Evolutionary conservation across 2,797 vertebrate genomes (phyloP), one percentile per base, ranked within the genome.

Genomic region (Silurus aristotelis): DNA sequence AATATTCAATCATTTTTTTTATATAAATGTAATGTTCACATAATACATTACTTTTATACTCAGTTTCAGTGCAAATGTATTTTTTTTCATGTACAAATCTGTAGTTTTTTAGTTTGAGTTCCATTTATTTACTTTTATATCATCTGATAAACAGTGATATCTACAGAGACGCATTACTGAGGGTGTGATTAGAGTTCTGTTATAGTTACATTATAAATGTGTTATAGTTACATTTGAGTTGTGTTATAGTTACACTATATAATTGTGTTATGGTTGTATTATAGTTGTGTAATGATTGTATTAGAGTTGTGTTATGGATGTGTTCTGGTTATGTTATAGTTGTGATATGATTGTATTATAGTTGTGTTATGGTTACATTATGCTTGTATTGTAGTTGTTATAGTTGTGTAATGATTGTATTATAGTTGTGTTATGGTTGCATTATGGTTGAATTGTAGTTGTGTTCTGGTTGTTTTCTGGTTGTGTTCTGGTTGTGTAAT

Each of bases 391-490:
- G 3, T 38, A 38, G 31, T 38, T 38, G 31, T 38, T 38, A 38
- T 38, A 2, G 31, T 3, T 38, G 0, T 0, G 0, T 38, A 3
- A 2, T 38, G 31, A 0, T 38, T 2, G 31, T 38, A 3, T 38
- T 38, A 3, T 38, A 38, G 31, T 38, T 38, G 2, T 38, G 31
- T 38, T 38, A 2, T 38, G 2, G 31, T 38, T 38, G 1, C 0
- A 0, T 2, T 38, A 38, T 38, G 31, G 0, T 38, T 38, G 31
- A 3, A 38, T 38, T 38, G 13, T 56, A 22, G 8, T 14, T 55
- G 15, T 56, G 27, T 76, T 55, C 1, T 58, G 27, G 7, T 52
- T 7, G 38, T 17, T 6, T 43, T 20, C 52, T 27, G 1, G 48
- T 48, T 6, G 38, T 17, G 15, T 43, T 20, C 12, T 46, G 19